Conservation (phyloP, 37 sponge, comb jelly and placozoan species). For the Hexactinellida sp. region DNA sequence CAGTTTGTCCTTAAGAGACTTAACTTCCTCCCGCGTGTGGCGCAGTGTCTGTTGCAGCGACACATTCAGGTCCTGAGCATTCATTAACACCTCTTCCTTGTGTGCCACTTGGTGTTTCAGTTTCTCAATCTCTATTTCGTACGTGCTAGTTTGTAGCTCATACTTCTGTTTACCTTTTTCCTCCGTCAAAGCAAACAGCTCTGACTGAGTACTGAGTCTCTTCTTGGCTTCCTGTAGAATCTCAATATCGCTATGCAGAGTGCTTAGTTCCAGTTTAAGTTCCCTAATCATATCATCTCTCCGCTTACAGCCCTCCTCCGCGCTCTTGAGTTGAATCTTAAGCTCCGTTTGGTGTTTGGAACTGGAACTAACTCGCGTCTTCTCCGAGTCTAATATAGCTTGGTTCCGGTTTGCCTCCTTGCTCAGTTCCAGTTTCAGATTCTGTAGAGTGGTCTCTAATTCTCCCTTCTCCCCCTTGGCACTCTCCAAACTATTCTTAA, state of each 20-base stretch:
- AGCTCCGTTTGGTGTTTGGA: not conserved
- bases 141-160: not conserved
- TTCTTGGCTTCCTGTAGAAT: not conserved
- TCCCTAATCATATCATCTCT: not conserved
- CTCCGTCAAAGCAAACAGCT: not conserved
- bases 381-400: not conserved
- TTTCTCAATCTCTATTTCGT: not conserved
- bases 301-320: not conserved
- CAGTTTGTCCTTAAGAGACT: not conserved
- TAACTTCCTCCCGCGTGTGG: not conserved
- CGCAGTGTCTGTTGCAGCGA: not conserved
- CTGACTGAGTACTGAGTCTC: not conserved
- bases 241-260: not conserved
- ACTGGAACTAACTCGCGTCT: not conserved
- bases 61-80: conserved; percentile 16
- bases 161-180: not conserved
- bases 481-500: not conserved
- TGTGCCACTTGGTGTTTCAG: conserved; percentile 15
- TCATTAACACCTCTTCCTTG: conserved; percentile 5
- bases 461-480: not conserved
- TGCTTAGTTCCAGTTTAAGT: not conserved
- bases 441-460: not conserved
- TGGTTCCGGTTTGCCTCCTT: not conserved
- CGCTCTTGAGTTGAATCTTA: not conserved
- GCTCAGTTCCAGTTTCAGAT: not conserved